Percentiles rank a stretch among this genome's conserved stretches.
phyloP scores from a whole-genome alignment of 2,888 invertebrate genomes.

The Mellilla xanthometata region DNA sequence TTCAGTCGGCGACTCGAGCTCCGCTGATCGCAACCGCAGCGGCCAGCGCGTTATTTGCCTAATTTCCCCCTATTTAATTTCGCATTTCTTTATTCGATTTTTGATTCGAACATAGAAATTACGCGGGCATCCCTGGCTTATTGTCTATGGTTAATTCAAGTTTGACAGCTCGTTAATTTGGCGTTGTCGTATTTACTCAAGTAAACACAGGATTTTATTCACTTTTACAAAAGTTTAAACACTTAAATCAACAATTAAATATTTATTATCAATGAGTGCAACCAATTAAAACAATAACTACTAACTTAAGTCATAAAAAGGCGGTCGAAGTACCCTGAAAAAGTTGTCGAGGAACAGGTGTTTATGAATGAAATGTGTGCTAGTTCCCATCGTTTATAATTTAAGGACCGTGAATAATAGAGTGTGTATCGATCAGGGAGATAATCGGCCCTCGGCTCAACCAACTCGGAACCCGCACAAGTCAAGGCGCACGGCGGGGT shows the following conservation, averaged over 20 bases:
- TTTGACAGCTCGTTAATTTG: constrained; percentile 75
- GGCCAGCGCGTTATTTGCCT: constrained; percentile 14
- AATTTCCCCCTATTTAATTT: constrained; percentile 14
- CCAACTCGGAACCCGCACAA: constrained; percentile 18
- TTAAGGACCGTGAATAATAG: constrained; percentile 75
- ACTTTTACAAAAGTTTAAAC: constrained; percentile 27
- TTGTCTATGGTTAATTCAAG: constrained; percentile 67
- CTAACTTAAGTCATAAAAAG: constrained; percentile 57
- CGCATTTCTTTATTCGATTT: constrained; percentile 26
- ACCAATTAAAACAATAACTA: constrained; percentile 2
- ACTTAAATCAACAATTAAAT: constrained; percentile 20
- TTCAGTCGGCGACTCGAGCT: constrained; percentile 52
- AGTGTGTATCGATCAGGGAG: constrained; percentile 71
- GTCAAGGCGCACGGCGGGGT: constrained; percentile 17
- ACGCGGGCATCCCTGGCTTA: constrained; percentile 56
- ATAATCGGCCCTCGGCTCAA: constrained; percentile 39
- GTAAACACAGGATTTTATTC: constrained; percentile 60
- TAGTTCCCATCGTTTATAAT: constrained; percentile 79
- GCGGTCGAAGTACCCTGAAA: constrained; percentile 83
- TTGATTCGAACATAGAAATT: constrained; percentile 39
- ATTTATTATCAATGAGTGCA: constrained; percentile 16
- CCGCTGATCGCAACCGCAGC: constrained; percentile 39
- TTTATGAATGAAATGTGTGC: constrained; percentile 87
- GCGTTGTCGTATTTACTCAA: constrained; percentile 71
- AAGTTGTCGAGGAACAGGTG: constrained; percentile 89